Evolutionary conservation across 2,113 vertebrate genomes (phyloP).

Genomic region (Sinosuthora webbiana): DNA sequence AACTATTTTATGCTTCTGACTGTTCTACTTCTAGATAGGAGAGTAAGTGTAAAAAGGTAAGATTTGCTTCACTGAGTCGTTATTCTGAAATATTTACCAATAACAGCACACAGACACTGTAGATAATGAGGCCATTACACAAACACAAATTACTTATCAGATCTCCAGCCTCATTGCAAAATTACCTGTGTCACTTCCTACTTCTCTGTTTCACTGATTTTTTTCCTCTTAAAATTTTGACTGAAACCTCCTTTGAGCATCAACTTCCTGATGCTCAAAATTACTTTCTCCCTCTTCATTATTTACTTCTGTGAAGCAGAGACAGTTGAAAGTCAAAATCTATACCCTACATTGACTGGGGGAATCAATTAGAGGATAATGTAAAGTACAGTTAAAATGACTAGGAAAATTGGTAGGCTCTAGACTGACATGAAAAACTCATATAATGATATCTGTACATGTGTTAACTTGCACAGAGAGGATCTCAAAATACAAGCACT

Average conservation of each 20-base stretch:
- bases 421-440: background rate
- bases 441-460: background rate
- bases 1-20: background rate
- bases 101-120: background rate
- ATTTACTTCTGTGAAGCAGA: background rate
- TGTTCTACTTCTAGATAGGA: background rate
- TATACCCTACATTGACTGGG: background rate
- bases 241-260: background rate
- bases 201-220: background rate
- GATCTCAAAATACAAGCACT: background rate
- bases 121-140: background rate
- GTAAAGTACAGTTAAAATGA: background rate
- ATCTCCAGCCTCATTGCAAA: background rate
- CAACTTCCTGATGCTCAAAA: background rate
- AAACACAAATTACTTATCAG: background rate
- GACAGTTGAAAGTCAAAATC: background rate
- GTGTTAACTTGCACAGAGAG: background rate
- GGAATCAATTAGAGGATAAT: background rate
- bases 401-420: background rate
- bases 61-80: background rate
- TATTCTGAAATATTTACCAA: slow-evolving; percentile 3
- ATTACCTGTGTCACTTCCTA: background rate
- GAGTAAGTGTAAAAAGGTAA: background rate
- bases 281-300: background rate
- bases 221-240: background rate